Base-by-base conservation (phyloP, 64 coral and sea anemone species). In the Actinia equina region DNA sequence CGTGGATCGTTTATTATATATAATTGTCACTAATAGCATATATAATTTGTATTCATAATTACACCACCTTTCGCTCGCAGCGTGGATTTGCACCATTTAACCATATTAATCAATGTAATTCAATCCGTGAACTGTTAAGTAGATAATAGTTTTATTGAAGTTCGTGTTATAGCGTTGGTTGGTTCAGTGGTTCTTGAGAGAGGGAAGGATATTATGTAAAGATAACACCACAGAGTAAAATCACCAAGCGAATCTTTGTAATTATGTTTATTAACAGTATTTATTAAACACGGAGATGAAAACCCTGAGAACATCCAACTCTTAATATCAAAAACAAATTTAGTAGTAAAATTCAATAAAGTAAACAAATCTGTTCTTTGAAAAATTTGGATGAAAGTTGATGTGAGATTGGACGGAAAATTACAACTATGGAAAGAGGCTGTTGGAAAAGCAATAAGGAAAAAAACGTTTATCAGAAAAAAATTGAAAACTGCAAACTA, bases 211-310 rank as follows among this genome's bases (percentile, higher is more conserved):
- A 37, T 37, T 37, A 41, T 30, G 26, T 9, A 74, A 15, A 74
- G 5, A n/a, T 27, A 71, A 30, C 27, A 15, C 8, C n/a, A 14
- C n/a, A 2, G 55, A 74, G 69, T 14, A 74, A 30, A 74, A 41
- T 74, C 69, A 74, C 41, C 69, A 27, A 74, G 18, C 69, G 26
- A 74, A 74, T 15, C 69, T 14, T 74, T 26, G 23, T 74, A 41
- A 41, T 74, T 74, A 74, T 74, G 69, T 74, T 74, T 74, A 74
- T 26, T 41, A 74, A 27, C 13, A 74, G 69, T 74, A 74, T 74
- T 74, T 74, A 41, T 27, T 74, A 74, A 74, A 74, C 69, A 74
- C 1, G 7, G 13, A 41, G 69, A 74, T 74, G 7, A 3, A 65
- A 23, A 74, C 25, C 69, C 69, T 41, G 26, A 18, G 26, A 74